Conservation (phyloP, 2,888 invertebrate genomes). For the Zaprionus obscuricornis region DNA sequence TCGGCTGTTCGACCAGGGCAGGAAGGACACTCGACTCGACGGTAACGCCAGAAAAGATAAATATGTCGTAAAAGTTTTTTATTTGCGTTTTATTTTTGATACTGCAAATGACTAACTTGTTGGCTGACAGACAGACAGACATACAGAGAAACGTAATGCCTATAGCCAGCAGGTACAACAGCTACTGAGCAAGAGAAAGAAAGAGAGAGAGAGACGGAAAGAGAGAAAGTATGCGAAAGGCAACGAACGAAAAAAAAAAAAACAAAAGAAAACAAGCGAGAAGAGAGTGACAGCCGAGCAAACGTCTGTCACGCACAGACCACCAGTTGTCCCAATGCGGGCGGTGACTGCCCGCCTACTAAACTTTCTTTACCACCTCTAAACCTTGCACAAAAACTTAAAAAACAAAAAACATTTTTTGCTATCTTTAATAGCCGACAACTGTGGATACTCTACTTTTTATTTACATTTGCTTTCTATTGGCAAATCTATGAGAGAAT, state of each 20-base stretch:
- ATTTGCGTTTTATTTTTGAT: conserved; percentile 78
- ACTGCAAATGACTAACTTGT: conserved; percentile 77
- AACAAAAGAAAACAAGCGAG: conserved; percentile 35
- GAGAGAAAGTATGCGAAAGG: background rate
- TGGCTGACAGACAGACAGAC: conserved; percentile 50
- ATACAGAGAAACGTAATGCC: conserved; percentile 10
- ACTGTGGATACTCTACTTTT: too few relatives aligned
- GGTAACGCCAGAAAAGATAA: conserved; percentile 69
- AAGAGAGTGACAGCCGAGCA: conserved; percentile 49
- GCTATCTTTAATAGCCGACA: too few relatives aligned
- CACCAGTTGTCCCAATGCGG: conserved; percentile 53
- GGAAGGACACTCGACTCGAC: conserved; percentile 31
- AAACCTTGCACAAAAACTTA: conserved; percentile 31
- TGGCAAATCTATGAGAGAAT: too few relatives aligned
- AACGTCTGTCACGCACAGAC: conserved; percentile 66
- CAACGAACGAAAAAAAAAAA: background rate
- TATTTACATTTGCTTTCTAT: too few relatives aligned
- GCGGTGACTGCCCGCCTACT: conserved; percentile 12
- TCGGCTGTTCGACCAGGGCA: conserved; percentile 3
- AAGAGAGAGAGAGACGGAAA: background rate
- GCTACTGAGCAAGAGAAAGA: background rate
- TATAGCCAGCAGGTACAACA: conserved; percentile 38
- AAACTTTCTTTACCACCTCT: background rate
- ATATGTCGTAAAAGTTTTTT: conserved; percentile 79
- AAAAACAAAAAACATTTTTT: conserved; percentile 36